Evolutionary conservation across 2,113 vertebrate genomes (phyloP), one percentile per base, ranked within the genome.

Genomic region (Zeus faber): DNA sequence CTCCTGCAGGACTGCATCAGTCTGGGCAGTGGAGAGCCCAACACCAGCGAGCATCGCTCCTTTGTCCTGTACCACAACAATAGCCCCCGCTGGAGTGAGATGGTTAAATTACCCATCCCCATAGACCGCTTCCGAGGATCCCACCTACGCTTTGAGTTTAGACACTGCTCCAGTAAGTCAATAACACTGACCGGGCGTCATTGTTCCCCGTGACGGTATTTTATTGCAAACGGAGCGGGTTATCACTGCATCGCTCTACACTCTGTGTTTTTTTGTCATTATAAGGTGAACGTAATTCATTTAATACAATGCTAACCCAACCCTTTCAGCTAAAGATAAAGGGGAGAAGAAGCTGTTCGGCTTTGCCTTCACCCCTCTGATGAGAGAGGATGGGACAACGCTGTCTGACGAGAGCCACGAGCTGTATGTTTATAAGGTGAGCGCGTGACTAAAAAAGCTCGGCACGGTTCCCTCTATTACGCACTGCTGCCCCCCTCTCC

Each of bases 21-120:
- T 83, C 85, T 96, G 83, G 95, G 95, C 54, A 93, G 91, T 0
- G 94, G 95, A 25, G 95, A 98, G 80, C 90, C 93, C 1, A 92
- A 85, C 70, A 81, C 87, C 65, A 93, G 89, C 2, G 92, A 95
- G 4, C 95, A 97, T 67, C 94, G 93, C 74, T 98, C 95, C 1
- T 96, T 97, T 2, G 94, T 98, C 63, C 92, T 98, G 26, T 98
- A 98, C 82, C 95, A 98, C 87, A 97, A 92, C 72, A 98, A 98
- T 68, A 90, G 92, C 70, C 95, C 95, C 39, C 94, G 95, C 39
- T 98, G 95, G 95, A 94, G 93, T 5, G 95, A 98, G 77, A 92
- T 94, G 84, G 87, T 98, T 81, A 97, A 97, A 55, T 79, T 98
- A 53, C 93, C 94, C 56, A 95, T 98, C 72, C 95, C 95, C 52